Evolutionary conservation across 2,888 invertebrate genomes (phyloP).

Genomic region (Tipula confusa): DNA sequence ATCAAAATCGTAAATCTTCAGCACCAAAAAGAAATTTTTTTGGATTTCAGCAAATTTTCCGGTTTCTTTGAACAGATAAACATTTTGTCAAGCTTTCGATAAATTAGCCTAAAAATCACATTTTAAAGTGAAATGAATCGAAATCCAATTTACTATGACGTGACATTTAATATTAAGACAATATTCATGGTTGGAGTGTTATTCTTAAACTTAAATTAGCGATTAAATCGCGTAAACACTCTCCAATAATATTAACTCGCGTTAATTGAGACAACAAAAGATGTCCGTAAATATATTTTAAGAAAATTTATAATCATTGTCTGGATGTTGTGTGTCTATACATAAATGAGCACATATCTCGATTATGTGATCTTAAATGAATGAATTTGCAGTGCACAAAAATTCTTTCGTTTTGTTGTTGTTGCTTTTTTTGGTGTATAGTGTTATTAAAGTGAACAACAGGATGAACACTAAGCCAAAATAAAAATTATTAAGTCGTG

Average conservation of each 20-base stretch:
- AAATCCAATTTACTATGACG: too few species aligned
- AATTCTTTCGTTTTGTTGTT: not conserved
- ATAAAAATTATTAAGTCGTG: not conserved
- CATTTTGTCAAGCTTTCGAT: too few species aligned
- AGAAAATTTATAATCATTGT: slow-evolving; percentile 15
- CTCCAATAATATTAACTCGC: not conserved
- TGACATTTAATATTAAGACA: too few species aligned
- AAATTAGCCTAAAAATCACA: too few species aligned
- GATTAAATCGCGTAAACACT: too few species aligned
- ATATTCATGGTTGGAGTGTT: too few species aligned
- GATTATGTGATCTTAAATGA: not conserved
- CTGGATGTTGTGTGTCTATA: not conserved
- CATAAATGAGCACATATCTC: not conserved
- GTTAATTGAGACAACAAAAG: slow-evolving; percentile 1
- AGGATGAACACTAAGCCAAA: not conserved
- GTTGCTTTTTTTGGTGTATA: not conserved
- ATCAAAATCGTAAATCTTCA: too few species aligned
- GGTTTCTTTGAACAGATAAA: too few species aligned
- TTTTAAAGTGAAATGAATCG: too few species aligned
- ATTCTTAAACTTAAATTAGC: too few species aligned
- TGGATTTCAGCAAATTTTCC: too few species aligned
- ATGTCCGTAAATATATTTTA: not conserved
- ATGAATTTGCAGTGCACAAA: not conserved
- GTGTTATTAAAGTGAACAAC: not conserved
- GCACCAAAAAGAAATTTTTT: too few species aligned